Evolutionary conservation across 2,888 invertebrate genomes (phyloP), one percentile per base, ranked within the genome.

Genomic region (Sacculina carcini): DNA sequence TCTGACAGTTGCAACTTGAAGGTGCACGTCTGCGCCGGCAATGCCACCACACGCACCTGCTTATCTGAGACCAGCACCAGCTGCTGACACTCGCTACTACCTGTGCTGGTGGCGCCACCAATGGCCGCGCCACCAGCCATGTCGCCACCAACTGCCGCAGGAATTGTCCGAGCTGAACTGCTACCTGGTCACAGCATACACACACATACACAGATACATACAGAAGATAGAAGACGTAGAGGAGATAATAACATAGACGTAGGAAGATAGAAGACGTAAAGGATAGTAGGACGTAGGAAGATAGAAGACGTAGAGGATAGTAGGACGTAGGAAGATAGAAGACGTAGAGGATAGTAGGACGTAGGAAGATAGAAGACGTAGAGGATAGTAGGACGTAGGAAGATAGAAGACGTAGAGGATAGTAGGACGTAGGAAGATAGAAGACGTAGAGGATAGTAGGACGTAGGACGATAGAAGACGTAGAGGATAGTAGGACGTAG

Each of bases 11-110:
- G 87, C 66, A 84, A 82, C 61, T 87, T 76, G 69, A 86, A 89
- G 60, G 87, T 78, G 70, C 87, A 89, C 65, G 83, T 85, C 69
- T 92, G 92, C 60, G 89, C 87, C 57, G 92, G 92, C 64, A 92
- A 74, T 58, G 87, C 86, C 57, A 92, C 80, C 57, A 92, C 84
- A 61, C 86, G 75, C 56, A 85, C 87, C 71, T 92, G 86, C 69
- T 89, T 90, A 70, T 94, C 92, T 54, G 89, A 89, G 56, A 83
- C 81, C 59, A 94, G 76, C 51, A 89, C 85, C 58, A 84, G 83
- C 69, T 84, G 89, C 73, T 92, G 92, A 57, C 84, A 73, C 69
- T 90, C 89, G 61, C 76, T 76, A 61, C 70, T 64, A 60, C 57
- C 38, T 14, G 23, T 24, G 7, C 40, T 40, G 3, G 28, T 7